Percentiles rank a stretch among this genome's conserved stretches.
phyloP scores from a whole-genome alignment of 1,140 invertebrate genomes.

The Drosophila nikananu region DNA sequence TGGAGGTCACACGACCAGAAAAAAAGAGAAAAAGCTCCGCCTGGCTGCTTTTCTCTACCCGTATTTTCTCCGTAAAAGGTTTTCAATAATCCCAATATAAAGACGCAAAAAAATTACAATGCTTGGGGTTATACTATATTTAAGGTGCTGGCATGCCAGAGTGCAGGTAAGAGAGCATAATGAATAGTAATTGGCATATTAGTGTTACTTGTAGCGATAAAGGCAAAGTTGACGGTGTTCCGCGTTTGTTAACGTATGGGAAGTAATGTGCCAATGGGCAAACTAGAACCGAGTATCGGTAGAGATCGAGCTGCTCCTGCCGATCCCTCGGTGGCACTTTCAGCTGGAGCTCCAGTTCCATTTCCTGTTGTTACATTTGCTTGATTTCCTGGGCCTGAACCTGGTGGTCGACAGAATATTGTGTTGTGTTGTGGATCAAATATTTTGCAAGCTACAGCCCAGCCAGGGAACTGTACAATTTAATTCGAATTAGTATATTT shows the following conservation, averaged over 20 bases:
- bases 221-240: not conserved
- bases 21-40: too few relatives aligned
- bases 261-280: not conserved
- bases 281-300: not conserved
- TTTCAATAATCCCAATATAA: not conserved
- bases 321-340: not conserved
- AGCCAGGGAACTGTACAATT: not conserved
- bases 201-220: too few relatives aligned
- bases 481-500: not conserved
- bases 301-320: not conserved
- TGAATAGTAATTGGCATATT: not conserved
- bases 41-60: too few relatives aligned
- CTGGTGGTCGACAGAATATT: not conserved
- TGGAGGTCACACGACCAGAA: too few relatives aligned
- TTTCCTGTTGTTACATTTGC: not conserved
- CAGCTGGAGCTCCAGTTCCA: not conserved
- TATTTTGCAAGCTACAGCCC: not conserved
- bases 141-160: not conserved
- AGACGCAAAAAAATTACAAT: not conserved
- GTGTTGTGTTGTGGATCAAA: not conserved
- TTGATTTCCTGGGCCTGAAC: not conserved
- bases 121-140: not conserved
- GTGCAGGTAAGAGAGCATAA: not conserved
- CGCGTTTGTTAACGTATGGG: not conserved
- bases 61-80: not conserved